A percentile compares a stretch with the other conserved stretches of the same genome.
Evolutionary conservation across 1,140 invertebrate species (phyloP).

Genomic region (Aricia agestis): DNA sequence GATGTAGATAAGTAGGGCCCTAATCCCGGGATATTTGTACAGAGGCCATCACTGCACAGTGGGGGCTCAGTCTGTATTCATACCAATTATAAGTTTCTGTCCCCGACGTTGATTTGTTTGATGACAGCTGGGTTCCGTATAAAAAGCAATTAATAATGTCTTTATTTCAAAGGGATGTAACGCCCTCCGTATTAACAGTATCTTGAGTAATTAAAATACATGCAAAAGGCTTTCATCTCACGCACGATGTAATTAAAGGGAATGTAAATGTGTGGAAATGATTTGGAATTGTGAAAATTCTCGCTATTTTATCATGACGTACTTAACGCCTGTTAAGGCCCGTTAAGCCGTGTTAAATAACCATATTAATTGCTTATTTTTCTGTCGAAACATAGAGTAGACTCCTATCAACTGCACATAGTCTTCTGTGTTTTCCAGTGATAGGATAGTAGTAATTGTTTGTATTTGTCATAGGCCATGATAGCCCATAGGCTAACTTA

Average conservation of each 20-base stretch:
- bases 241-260: neutral
- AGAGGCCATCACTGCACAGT: neutral
- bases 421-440: no score
- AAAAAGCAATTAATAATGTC: slow-evolving; percentile 9
- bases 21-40: neutral
- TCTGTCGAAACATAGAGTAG: no score
- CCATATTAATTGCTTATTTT: no score
- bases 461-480: no score
- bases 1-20: slow-evolving; percentile 1
- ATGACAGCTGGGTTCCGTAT: slow-evolving; percentile 31
- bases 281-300: neutral
- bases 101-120: slow-evolving; percentile 59
- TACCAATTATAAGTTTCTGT: slow-evolving; percentile 60
- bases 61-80: slow-evolving; percentile 36
- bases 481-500: no score
- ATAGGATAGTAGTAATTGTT: no score
- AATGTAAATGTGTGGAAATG: neutral
- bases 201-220: slow-evolving; percentile 1
- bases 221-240: neutral
- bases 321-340: no score
- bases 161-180: slow-evolving; percentile 2
- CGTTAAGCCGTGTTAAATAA: no score
- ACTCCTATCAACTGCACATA: no score
- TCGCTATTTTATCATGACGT: neutral
- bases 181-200: neutral